Percentiles rank a stretch among this genome's conserved stretches.
phyloP scores from a whole-genome alignment of 2,113 vertebrate species.

The Otolemur garnettii region DNA sequence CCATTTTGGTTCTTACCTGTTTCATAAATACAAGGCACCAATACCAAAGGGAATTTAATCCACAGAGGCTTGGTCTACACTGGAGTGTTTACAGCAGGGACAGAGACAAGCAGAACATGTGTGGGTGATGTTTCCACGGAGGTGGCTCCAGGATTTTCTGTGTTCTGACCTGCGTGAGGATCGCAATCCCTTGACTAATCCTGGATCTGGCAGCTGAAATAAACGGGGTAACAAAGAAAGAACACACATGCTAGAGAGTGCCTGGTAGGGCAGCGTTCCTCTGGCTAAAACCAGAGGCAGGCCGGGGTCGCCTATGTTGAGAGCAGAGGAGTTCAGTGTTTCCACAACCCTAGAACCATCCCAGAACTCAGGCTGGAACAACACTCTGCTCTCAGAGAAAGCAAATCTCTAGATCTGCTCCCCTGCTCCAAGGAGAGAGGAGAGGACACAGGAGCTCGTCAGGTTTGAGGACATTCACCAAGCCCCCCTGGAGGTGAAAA shows the following conservation, averaged over 20 bases:
- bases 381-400: not conserved
- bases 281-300: not conserved
- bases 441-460: not conserved
- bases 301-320: not conserved
- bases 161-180: not conserved
- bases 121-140: not conserved
- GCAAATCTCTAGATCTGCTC: not conserved
- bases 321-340: no score
- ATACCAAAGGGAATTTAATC: not conserved
- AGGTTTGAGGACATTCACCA: not conserved
- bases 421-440: not conserved
- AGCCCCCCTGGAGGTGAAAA: not conserved
- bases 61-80: not conserved
- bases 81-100: not conserved
- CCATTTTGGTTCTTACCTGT: not conserved
- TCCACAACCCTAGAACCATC: not conserved
- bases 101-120: no score
- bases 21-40: not conserved
- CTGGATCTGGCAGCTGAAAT: no score
- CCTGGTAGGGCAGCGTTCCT: not conserved
- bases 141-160: no score
- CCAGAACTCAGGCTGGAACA: not conserved
- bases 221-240: not conserved
- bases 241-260: not conserved
- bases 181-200: not conserved